A percentile compares a stretch with the other conserved stretches of the same genome.
phyloP scores from a whole-genome alignment of 1,140 invertebrate genomes.

The Drosophila prosaltans region DNA sequence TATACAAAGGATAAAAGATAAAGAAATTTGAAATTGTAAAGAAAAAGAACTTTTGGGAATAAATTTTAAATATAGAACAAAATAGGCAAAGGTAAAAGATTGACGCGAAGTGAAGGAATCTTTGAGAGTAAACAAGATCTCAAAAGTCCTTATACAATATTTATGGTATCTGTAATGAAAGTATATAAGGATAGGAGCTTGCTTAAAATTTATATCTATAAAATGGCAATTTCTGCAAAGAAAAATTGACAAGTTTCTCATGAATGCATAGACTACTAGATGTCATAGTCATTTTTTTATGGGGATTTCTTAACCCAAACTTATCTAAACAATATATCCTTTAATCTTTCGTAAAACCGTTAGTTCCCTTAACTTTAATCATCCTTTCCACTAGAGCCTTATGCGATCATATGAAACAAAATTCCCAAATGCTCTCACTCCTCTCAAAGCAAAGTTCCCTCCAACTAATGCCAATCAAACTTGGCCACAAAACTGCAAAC shows the following conservation, averaged over 20 bases:
- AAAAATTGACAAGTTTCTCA: too few relatives aligned
- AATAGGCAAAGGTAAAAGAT: too few relatives aligned
- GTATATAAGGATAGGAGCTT: too few relatives aligned
- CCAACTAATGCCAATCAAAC: slow-evolving; percentile 29
- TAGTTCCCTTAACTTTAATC: not conserved
- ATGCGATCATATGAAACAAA: not conserved
- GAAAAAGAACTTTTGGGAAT: not conserved
- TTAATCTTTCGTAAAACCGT: not conserved
- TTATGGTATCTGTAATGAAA: too few relatives aligned
- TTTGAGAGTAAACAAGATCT: too few relatives aligned
- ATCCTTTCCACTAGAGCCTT: not conserved
- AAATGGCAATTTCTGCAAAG: too few relatives aligned
- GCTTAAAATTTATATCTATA: too few relatives aligned
- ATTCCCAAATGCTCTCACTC: not conserved
- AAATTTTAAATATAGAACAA: too few relatives aligned
- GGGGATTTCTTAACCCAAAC: not conserved
- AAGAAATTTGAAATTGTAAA: slow-evolving; percentile 7
- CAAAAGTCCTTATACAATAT: too few relatives aligned
- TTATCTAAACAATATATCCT: not conserved
- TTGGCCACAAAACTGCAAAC: slow-evolving; percentile 66
- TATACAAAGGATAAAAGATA: slow-evolving; percentile 30
- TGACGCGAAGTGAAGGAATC: too few relatives aligned
- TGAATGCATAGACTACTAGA: too few relatives aligned
- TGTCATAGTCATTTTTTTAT: too few relatives aligned
- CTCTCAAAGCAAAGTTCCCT: slow-evolving; percentile 4